Evolutionary conservation across 2,888 invertebrate species (phyloP).

Genomic region (Smittia aterrima): DNA sequence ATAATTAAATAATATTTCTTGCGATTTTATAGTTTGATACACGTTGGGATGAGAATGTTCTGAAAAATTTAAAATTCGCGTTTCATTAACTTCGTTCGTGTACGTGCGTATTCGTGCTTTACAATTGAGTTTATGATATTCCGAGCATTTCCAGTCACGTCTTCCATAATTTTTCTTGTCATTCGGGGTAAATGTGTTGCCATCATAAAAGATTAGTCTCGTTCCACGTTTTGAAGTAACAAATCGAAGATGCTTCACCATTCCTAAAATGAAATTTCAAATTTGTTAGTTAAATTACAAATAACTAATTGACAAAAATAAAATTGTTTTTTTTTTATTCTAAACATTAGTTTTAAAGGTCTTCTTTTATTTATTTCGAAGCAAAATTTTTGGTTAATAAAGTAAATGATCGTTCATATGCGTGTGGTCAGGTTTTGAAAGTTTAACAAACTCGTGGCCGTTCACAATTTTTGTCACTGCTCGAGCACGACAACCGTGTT

Average conservation of each 20-base stretch:
- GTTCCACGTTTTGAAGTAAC: slow-evolving; percentile 44
- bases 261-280: not conserved
- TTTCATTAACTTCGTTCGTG: not conserved
- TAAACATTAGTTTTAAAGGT: not conserved
- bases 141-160: slow-evolving; percentile 52
- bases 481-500: slow-evolving; percentile 40
- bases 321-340: not conserved
- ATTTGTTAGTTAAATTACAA: not conserved
- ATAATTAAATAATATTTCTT: slow-evolving; percentile 23
- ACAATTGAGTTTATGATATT: slow-evolving; percentile 53
- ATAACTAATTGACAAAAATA: not conserved
- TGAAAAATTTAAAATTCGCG: not conserved
- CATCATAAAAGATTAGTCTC: slow-evolving; percentile 47
- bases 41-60: slow-evolving; percentile 25
- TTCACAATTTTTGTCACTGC: slow-evolving; percentile 35
- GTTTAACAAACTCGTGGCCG: slow-evolving; percentile 42
- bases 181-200: slow-evolving; percentile 53
- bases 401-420: slow-evolving; percentile 39
- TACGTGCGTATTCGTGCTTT: slow-evolving; percentile 42
- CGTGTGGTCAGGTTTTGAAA: slow-evolving; percentile 43
- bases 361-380: too few relatives aligned
- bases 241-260: not conserved
- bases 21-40: not conserved
- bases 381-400: too few relatives aligned
- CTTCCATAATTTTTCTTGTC: slow-evolving; percentile 49